Conservation (phyloP, 2,797 vertebrate genomes). For the Myripristis murdjan region DNA sequence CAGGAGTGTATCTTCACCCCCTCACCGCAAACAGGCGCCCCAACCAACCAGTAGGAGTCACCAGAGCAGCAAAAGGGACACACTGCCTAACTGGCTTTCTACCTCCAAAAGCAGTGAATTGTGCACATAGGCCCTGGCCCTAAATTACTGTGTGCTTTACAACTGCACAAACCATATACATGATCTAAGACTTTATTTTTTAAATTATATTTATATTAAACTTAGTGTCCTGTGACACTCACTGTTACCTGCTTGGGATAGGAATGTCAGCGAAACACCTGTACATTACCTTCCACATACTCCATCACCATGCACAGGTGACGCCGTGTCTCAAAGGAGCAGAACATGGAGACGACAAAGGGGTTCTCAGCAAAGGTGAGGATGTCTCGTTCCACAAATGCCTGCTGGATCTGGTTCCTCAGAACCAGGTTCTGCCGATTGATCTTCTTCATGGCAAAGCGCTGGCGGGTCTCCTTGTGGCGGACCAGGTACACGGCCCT, state of each 20-base stretch:
- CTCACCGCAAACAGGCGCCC: no score
- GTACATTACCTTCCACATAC: slow-evolving; percentile 94
- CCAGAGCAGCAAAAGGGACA: no score
- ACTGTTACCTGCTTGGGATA: neutral
- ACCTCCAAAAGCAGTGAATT: no score
- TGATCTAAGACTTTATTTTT: neutral
- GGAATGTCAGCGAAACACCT: neutral
- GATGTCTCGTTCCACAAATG: slow-evolving; percentile 97
- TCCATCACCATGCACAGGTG: slow-evolving; percentile 99
- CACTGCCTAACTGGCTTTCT: no score
- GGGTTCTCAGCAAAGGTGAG: slow-evolving; percentile 98
- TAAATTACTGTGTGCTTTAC: no score
- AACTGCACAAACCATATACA: no score
- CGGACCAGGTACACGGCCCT: slow-evolving; percentile 96
- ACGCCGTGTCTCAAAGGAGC: slow-evolving; percentile 95
- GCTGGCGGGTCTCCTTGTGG: slow-evolving; percentile 94
- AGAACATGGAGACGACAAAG: slow-evolving; percentile 99
- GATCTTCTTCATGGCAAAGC: slow-evolving; percentile 99
- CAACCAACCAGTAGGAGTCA: no score
- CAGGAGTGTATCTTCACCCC: no score
- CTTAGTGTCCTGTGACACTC: neutral
- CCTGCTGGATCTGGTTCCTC: slow-evolving; percentile 98
- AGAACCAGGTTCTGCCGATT: slow-evolving; percentile 98
- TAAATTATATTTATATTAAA: no score
- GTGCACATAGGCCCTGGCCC: no score